phyloP scores from a whole-genome alignment of 2,113 vertebrate species.

The Balaenoptera acutorostrata region DNA sequence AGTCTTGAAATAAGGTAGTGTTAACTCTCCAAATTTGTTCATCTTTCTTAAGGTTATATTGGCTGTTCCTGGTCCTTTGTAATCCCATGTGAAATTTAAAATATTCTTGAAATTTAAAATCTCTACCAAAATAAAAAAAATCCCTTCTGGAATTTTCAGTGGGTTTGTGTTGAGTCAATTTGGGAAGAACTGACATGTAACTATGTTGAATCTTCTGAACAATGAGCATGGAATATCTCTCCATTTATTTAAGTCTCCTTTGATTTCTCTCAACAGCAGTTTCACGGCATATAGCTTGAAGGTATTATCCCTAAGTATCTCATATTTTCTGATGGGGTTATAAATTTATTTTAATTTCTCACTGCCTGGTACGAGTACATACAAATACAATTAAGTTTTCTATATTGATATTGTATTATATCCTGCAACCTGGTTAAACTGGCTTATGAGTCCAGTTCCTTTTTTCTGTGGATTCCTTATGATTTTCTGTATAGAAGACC shows the following conservation, averaged over 20 bases:
- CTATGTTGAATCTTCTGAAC: neutral
- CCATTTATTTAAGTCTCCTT: neutral
- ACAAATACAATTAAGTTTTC: neutral
- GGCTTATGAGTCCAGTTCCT: neutral
- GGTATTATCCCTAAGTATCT: neutral
- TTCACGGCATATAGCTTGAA: neutral
- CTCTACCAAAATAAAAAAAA: neutral
- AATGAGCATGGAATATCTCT: neutral
- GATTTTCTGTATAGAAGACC: neutral
- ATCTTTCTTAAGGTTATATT: neutral
- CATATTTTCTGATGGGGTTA: neutral
- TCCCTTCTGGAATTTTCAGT: neutral
- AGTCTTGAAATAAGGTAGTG: neutral
- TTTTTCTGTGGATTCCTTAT: neutral
- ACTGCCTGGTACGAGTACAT: neutral
- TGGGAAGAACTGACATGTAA: neutral
- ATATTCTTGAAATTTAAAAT: neutral
- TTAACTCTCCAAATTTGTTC: neutral
- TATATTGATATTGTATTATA: neutral
- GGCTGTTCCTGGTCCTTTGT: neutral
- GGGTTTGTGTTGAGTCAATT: too few species aligned
- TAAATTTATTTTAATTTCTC: neutral
- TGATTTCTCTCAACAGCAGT: neutral
- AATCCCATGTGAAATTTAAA: neutral
- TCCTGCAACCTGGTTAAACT: neutral